A percentile compares a stretch with the other conserved stretches of the same genome.
These are phyloP conservation scores for Motacilla tschutschensis DNA, from an alignment of 2,113 vertebrate genomes.

Conservation along the genomic window DNA sequence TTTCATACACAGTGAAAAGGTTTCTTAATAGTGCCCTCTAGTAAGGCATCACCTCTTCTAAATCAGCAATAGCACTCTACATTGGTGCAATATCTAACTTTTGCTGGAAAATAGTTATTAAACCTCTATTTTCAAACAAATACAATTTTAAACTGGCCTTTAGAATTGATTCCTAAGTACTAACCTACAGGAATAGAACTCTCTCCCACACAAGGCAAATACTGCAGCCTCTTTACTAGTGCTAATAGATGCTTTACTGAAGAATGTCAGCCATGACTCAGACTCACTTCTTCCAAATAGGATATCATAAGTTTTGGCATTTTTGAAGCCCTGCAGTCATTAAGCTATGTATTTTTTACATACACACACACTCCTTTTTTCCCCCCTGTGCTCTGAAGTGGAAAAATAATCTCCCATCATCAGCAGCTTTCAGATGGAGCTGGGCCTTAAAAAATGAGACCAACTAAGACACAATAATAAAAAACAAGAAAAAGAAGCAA, in stretches of 20 bases:
- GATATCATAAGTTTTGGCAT: neutral
- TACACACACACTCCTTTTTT: accelerated
- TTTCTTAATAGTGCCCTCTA: neutral
- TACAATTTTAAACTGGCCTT: neutral
- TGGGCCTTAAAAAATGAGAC: neutral
- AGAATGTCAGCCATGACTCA: neutral
- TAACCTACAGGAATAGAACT: neutral
- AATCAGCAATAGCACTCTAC: neutral
- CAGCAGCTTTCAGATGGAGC: neutral
- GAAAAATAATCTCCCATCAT: neutral
- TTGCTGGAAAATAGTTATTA: neutral
- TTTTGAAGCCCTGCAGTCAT: neutral
- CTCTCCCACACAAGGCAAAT: neutral
- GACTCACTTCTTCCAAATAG: neutral
- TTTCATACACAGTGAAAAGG: neutral
- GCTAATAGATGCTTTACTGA: neutral
- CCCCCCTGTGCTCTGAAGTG: neutral
- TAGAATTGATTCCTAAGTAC: neutral
- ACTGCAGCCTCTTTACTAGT: neutral
- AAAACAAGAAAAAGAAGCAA: neutral
- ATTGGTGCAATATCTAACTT: neutral
- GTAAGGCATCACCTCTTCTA: neutral
- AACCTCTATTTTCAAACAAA: neutral
- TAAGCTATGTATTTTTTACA: neutral
- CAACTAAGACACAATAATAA: neutral